phyloP scores from a whole-genome alignment of 37 sponge, comb jelly and placozoan species.

The Axinella damicornis region DNA sequence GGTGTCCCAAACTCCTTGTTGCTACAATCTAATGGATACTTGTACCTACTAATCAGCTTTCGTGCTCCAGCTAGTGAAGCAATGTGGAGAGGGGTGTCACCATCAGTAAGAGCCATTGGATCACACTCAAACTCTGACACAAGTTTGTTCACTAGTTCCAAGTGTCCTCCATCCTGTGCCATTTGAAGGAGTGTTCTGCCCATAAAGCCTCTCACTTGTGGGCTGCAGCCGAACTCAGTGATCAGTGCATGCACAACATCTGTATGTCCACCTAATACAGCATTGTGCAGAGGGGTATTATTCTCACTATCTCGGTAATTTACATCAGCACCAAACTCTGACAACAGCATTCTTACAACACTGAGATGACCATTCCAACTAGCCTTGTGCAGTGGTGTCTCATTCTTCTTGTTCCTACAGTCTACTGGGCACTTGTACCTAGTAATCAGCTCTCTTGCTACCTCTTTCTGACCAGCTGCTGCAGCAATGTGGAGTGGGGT shows the following conservation, averaged over 20 bases:
- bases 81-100: constrained; percentile 35
- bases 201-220: neutral
- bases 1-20: constrained; percentile 5
- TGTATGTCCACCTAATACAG: constrained; percentile 1
- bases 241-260: too few relatives aligned
- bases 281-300: neutral
- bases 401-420: too few relatives aligned
- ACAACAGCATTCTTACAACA: too few relatives aligned
- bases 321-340: too few relatives aligned
- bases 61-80: neutral
- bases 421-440: neutral
- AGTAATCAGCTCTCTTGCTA: neutral
- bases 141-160: neutral
- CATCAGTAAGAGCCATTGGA: neutral
- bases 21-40: neutral
- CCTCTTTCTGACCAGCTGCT: neutral
- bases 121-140: neutral
- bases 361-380: too few relatives aligned
- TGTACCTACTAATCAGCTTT: neutral
- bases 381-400: too few relatives aligned
- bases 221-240: too few relatives aligned
- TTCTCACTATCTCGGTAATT: neutral
- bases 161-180: constrained; percentile 2
- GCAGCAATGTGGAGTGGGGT: neutral
- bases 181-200: constrained; percentile 24